A percentile compares a stretch with the other conserved stretches of the same genome.
These are phyloP conservation scores for Ormyrus thymus DNA, from an alignment of 2,888 invertebrate genomes.

Conservation along the genomic window DNA sequence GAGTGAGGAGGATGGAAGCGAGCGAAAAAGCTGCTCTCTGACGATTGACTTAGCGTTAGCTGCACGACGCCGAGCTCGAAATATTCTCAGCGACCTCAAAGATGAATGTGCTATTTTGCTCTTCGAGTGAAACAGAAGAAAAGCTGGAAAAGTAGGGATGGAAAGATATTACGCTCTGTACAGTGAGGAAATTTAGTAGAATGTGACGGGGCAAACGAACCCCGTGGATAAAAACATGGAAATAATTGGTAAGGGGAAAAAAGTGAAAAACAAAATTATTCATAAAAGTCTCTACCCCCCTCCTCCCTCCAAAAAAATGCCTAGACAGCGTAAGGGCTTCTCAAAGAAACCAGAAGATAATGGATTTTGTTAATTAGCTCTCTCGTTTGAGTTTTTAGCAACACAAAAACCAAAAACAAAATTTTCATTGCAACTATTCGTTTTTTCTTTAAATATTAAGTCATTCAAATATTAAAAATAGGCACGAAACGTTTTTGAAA, in stretches of 20 bases:
- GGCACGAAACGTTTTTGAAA: too few species aligned
- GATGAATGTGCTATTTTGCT: slow-evolving; percentile 24
- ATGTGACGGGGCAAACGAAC: too few species aligned
- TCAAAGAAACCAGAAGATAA: slow-evolving; percentile 29
- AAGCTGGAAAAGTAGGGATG: background rate
- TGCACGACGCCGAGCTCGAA: background rate
- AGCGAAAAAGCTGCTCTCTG: slow-evolving; percentile 8
- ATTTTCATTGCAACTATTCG: too few species aligned
- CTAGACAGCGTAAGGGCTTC: background rate
- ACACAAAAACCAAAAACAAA: too few species aligned
- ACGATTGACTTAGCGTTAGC: slow-evolving; percentile 5
- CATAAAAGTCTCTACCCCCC: background rate
- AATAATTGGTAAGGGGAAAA: background rate
- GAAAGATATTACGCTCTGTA: background rate
- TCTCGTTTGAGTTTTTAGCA: too few species aligned
- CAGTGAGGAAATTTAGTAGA: too few species aligned
- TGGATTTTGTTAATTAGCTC: slow-evolving; percentile 42
- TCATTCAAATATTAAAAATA: too few species aligned
- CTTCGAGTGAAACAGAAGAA: too few species aligned
- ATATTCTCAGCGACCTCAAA: slow-evolving; percentile 28
- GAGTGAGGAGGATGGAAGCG: slow-evolving; percentile 13
- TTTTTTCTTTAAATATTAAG: too few species aligned
- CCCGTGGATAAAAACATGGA: background rate
- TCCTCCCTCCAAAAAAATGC: too few species aligned
- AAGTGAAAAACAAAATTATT: background rate